Evolutionary conservation across 2,888 invertebrate species (phyloP), one percentile per base, ranked within the genome.

Genomic region (Cheilosia urbana): DNA sequence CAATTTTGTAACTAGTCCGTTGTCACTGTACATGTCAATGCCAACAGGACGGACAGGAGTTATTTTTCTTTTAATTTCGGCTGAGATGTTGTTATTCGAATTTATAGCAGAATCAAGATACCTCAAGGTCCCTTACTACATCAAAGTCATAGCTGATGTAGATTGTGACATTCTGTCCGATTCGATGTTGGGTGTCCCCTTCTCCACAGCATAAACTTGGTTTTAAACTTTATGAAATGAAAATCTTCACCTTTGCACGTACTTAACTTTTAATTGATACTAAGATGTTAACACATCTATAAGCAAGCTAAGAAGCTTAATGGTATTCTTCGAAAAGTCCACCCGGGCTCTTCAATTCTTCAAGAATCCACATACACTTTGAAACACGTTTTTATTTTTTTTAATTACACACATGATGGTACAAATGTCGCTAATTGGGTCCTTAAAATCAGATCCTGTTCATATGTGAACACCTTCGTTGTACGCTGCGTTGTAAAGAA

Each of bases 351-450:
- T 68, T 72, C 66, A 72, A 49, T 76, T 66, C 58, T 34, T 72
- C 45, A 65, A 62, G 68, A 69, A 69, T 57, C 42, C 69, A 37
- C 69, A 75, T 30, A 57, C 45, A 55, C 57, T 65, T 19, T 55
- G 51, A 66, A 55, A 65, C 24, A 42, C 24, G 40, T 68, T 5
- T 30, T 30, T 30, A 0, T 47, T 27, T 76, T 65, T 76, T 80
- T 81, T 65, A 53, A 53, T 85, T 77, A 51, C 68, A 76, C 60
- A 60, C 72, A 63, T 73, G 76, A 77, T 68, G 81, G 66, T 87
- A 87, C 87, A 87, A 88, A 88, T 87, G 87, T 87, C 88, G 87
- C 88, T 88, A 88, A 88, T 88, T 88, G 88, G 88, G 88, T 88
- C 87, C 88, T 88, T 87, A 88, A 88, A 87, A 83, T 87, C 81